phyloP scores from a whole-genome alignment of 2,888 invertebrate species.

The Petrophora chlorosata region DNA sequence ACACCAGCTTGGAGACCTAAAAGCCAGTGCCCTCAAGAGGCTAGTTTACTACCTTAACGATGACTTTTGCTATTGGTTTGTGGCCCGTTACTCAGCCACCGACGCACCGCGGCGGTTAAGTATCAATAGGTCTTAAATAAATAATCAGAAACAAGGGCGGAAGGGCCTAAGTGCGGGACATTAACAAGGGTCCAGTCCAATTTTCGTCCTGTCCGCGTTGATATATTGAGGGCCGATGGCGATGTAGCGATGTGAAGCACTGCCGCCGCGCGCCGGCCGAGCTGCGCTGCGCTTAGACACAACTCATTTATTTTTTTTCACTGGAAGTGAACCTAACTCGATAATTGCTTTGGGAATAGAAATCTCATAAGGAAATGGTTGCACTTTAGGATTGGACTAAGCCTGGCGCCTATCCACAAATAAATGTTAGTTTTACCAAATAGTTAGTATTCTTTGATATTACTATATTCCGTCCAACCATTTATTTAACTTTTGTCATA shows the following conservation, averaged over 20 bases:
- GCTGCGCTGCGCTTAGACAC: constrained; percentile 51
- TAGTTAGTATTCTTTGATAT: too few relatives aligned
- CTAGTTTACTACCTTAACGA: constrained; percentile 11
- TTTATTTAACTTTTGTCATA: too few relatives aligned
- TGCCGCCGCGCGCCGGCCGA: constrained; percentile 2
- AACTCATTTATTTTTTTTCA: constrained; percentile 68
- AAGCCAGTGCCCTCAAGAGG: constrained; percentile 10
- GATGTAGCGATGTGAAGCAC: constrained; percentile 59
- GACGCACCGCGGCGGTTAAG: constrained; percentile 26
- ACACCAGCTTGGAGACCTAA: too few relatives aligned
- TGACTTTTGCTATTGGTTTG: constrained; percentile 25
- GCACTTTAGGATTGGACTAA: too few relatives aligned
- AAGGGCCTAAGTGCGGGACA: constrained; percentile 78
- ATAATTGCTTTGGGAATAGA: constrained; percentile 38
- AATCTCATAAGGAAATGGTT: constrained; percentile 2
- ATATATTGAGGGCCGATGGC: constrained; percentile 79
- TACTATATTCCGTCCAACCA: too few relatives aligned
- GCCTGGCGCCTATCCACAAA: too few relatives aligned
- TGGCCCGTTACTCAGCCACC: constrained; percentile 11
- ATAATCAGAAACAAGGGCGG: constrained; percentile 77
- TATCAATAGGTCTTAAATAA: constrained; percentile 80
- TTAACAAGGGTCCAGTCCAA: constrained; percentile 83
- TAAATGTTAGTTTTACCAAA: too few relatives aligned
- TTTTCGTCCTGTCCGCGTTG: constrained; percentile 82
- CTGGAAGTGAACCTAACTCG: constrained; percentile 38